Percentiles rank a stretch among this genome's conserved stretches.
phyloP scores from a whole-genome alignment of 2,888 invertebrate genomes.

The Ectobius pallidus region DNA sequence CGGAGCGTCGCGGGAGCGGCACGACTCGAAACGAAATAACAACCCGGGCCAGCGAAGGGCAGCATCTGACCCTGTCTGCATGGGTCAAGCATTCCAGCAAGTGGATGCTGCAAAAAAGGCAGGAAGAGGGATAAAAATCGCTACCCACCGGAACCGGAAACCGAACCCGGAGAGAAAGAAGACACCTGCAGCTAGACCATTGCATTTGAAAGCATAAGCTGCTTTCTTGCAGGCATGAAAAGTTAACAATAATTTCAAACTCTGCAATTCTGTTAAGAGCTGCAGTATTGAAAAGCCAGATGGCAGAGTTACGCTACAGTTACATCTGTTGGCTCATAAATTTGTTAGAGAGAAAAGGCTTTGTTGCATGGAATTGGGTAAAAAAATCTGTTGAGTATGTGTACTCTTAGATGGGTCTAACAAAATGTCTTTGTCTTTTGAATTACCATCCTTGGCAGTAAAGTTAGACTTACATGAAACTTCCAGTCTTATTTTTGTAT shows the following conservation, averaged over 20 bases:
- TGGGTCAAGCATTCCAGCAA: constrained; percentile 19
- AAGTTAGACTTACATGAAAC: constrained; percentile 3
- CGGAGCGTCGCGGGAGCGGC: constrained; percentile 40
- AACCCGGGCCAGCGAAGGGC: constrained; percentile 31
- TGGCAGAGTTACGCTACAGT: constrained; percentile 15
- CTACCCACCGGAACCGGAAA: constrained; percentile 39
- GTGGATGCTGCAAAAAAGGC: constrained; percentile 19
- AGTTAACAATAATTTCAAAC: not conserved
- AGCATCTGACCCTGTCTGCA: constrained; percentile 21
- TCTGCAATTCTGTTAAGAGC: constrained; percentile 6
- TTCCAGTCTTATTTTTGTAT: not conserved
- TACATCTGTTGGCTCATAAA: constrained; percentile 6
- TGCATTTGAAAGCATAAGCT: not conserved
- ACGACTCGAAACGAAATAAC: constrained; percentile 28
- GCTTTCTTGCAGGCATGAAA: not conserved
- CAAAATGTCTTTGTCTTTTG: not conserved
- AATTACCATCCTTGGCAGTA: not conserved
- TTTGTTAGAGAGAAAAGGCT: constrained; percentile 20
- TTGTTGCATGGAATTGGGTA: constrained; percentile 16
- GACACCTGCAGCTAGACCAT: constrained; percentile 20
- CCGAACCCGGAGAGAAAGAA: constrained; percentile 33
- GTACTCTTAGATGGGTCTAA: constrained; percentile 3
- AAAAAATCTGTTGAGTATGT: constrained; percentile 1
- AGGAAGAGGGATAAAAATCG: constrained; percentile 27
- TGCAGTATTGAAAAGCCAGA: constrained; percentile 13